phyloP scores from a whole-genome alignment of 2,888 invertebrate species.

The Bombyx huttoni region DNA sequence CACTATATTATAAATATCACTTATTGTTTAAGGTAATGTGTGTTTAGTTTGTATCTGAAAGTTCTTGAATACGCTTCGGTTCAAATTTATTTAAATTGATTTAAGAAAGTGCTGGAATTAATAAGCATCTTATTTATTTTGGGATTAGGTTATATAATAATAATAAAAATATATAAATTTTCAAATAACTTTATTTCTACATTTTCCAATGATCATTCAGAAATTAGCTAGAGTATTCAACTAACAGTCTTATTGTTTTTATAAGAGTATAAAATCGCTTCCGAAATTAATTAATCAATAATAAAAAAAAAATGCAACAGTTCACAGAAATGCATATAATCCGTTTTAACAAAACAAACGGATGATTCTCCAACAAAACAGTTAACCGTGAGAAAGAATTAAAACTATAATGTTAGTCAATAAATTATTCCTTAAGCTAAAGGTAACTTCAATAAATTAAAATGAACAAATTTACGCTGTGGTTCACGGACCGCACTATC shows the following conservation, averaged over 20 bases:
- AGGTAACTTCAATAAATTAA: constrained; percentile 68
- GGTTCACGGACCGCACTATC: constrained; percentile 32
- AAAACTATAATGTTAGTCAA: constrained; percentile 42
- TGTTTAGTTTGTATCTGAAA: no score
- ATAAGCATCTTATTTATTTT: no score
- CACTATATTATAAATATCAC: no score
- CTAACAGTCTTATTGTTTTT: constrained; percentile 69
- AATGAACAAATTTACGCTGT: constrained; percentile 31
- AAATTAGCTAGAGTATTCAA: constrained; percentile 62
- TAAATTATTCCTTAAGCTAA: constrained; percentile 63
- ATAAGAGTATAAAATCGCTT: constrained; percentile 62
- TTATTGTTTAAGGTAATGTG: no score
- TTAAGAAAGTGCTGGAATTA: no score
- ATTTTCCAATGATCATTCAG: constrained; percentile 42
- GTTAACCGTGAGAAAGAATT: constrained; percentile 1
- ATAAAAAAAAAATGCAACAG: constrained; percentile 59
- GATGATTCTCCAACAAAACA: constrained; percentile 7
- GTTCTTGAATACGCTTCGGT: no score
- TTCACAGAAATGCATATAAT: constrained; percentile 45
- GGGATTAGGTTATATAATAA: constrained; percentile 4
- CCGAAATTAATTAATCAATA: constrained; percentile 19
- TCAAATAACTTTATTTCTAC: constrained; percentile 44
- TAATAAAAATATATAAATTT: constrained; percentile 22
- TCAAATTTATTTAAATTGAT: no score
- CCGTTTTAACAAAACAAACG: constrained; percentile 15